These are phyloP conservation scores for Torymus auratus DNA, from an alignment of 2,888 invertebrate genomes.

Conservation along the genomic window DNA sequence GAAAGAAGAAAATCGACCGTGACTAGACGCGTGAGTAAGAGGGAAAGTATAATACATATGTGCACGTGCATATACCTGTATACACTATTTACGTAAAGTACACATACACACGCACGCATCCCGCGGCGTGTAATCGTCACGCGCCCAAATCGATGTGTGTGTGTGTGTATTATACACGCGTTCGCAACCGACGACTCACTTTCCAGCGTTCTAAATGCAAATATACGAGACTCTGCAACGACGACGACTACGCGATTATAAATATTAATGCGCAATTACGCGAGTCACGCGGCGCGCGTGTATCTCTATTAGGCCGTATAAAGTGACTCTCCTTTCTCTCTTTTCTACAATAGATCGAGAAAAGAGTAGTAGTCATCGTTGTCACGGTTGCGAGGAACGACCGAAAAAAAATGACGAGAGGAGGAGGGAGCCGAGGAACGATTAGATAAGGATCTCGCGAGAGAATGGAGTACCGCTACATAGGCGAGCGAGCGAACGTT, in stretches of 20 bases:
- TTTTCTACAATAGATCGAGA: too few relatives aligned
- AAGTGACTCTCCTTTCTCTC: too few relatives aligned
- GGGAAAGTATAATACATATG: too few relatives aligned
- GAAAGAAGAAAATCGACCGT: too few relatives aligned
- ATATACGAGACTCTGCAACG: neutral
- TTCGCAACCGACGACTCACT: neutral
- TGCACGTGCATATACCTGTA: too few relatives aligned
- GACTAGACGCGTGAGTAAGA: too few relatives aligned
- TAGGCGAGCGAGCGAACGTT: neutral
- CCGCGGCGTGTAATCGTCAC: too few relatives aligned
- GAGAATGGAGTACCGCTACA: slow-evolving; percentile 16
- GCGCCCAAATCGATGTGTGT: too few relatives aligned
- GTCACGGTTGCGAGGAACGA: neutral
- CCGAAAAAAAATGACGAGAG: too few relatives aligned
- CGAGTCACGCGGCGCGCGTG: slow-evolving; percentile 21
- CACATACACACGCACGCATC: too few relatives aligned
- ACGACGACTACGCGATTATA: slow-evolving; percentile 16
- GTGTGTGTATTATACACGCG: neutral
- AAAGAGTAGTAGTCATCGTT: slow-evolving; percentile 6
- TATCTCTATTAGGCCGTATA: slow-evolving; percentile 12
- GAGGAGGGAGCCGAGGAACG: neutral
- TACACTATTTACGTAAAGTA: too few relatives aligned
- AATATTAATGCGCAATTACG: slow-evolving; percentile 42
- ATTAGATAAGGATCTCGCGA: slow-evolving; percentile 46
- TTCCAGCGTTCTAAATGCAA: slow-evolving; percentile 28